Base-by-base conservation (phyloP, 2,888 invertebrate species). In the Apodemia mormo region DNA sequence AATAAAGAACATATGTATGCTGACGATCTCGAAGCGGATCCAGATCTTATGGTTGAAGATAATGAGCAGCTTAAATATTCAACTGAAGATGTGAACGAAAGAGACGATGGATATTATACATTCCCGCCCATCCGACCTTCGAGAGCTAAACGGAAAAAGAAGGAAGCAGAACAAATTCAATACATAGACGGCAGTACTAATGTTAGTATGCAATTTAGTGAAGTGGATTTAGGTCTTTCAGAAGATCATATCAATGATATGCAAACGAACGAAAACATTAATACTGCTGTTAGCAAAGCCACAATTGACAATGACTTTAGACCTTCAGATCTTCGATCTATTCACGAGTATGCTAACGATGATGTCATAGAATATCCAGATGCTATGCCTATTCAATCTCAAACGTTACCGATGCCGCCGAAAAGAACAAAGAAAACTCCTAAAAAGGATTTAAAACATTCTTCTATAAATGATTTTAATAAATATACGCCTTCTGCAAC, bases 81-180 rank as follows among this genome's bases (percentile, higher is more conserved):
- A 68, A 85, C 81, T 61, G 92, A 93, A 78, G 90, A 91, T 78
- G 76, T 92, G 68, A 90, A 92, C 76, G 93, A 93, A 56, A 89
- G 85, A 81, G 94, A 93, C 78, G 94, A 94, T 75, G 94, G 90
- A 73, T 94, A 93, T 80, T 94, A 94, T 77, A 93, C 93, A 80
- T 94, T 93, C 82, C 92, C 92, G 66, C 95, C 95, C 8, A 91
- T 94, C 14, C 87, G 95, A 74, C 95, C 95, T 30, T 94, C 93
- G 69, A 86, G 95, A 76, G 92, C 92, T 54, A 94, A 94, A 77
- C 92, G 94, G 78, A 91, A 91, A 88, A 93, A 93, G 79, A 91
- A 87, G 72, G 86, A 85, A 65, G 74, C 81, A 4, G 90, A 92
- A 74, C 77, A 83, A 2, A 87, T 92, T 56, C 83, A 87, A 68